Evolutionary conservation across 2,888 invertebrate species (phyloP).

Genomic region (Agonopterix alstromeriana): DNA sequence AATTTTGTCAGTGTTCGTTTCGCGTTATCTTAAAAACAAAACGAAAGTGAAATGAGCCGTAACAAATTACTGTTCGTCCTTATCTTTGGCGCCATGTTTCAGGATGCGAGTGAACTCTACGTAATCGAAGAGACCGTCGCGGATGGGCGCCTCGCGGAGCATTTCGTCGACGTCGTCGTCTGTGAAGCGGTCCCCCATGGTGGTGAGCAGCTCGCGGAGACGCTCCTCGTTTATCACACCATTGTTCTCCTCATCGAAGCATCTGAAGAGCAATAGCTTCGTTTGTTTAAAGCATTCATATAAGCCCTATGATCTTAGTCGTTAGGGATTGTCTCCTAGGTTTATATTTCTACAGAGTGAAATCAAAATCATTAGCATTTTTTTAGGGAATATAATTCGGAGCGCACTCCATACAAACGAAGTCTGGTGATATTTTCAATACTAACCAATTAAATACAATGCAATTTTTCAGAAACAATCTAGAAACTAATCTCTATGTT

Average conservation of each 20-base stretch:
- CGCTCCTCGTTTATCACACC: conserved; percentile 96
- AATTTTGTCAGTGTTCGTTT: too few species aligned
- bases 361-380: too few species aligned
- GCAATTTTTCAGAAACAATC: too few species aligned
- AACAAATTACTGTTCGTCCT: conserved; percentile 91
- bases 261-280: conserved; percentile 49
- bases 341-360: too few species aligned
- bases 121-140: conserved; percentile 96
- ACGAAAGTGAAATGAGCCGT: neutral
- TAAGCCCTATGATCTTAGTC: too few species aligned
- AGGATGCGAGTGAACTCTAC: conserved; percentile 98
- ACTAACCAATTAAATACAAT: too few species aligned
- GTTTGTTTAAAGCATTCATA: too few species aligned
- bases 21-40: neutral
- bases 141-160: conserved; percentile 98
- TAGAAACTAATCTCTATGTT: too few species aligned
- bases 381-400: too few species aligned
- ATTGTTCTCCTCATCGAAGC: conserved; percentile 98
- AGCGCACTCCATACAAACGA: too few species aligned
- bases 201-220: conserved; percentile 94
- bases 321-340: too few species aligned
- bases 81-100: conserved; percentile 99
- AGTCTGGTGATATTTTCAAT: too few species aligned
- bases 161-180: conserved; percentile 99
- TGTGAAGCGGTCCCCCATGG: conserved; percentile 98